A percentile compares a stretch with the other conserved stretches of the same genome.
These are phyloP conservation scores for Zelleria hepariella DNA, from an alignment of 2,888 invertebrate genomes.

Conservation along the genomic window DNA sequence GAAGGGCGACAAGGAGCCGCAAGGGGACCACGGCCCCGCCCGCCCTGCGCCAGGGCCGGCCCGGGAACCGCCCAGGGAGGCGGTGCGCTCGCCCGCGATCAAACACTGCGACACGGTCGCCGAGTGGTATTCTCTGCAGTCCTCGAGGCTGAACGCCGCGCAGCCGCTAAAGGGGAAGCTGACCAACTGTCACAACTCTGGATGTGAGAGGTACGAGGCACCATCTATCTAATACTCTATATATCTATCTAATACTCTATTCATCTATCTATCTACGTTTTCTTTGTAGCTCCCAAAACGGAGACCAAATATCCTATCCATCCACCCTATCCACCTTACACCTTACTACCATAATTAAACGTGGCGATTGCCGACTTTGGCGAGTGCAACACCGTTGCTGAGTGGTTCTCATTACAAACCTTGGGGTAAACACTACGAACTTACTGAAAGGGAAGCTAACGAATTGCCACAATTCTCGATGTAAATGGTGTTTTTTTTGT, in stretches of 20 bases:
- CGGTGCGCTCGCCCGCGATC: conserved; percentile 71
- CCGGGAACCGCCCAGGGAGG: conserved; percentile 65
- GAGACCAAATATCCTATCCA: too few relatives aligned
- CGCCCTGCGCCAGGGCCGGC: conserved; percentile 36
- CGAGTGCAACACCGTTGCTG: conserved; percentile 92
- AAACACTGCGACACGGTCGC: conserved; percentile 90
- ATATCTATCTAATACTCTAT: not conserved
- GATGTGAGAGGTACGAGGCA: conserved; percentile 83
- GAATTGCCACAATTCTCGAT: conserved; percentile 89
- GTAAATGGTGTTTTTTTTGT: conserved; percentile 78
- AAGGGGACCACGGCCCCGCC: conserved; percentile 28
- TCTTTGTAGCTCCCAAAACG: too few relatives aligned
- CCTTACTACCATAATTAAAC: too few relatives aligned
- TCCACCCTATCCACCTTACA: too few relatives aligned
- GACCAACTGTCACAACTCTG: conserved; percentile 89
- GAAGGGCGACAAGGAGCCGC: conserved; percentile 43
- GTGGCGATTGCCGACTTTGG: too few relatives aligned
- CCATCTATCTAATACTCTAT: not conserved
- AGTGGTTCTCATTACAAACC: conserved; percentile 88
- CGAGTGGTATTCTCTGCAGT: conserved; percentile 88
- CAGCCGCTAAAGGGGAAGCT: conserved; percentile 91
- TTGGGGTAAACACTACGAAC: conserved; percentile 85
- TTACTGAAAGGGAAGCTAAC: conserved; percentile 90
- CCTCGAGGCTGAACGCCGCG: conserved; percentile 83
- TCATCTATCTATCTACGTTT: too few relatives aligned